phyloP scores from a whole-genome alignment of 1,140 invertebrate genomes.

The Bemisia tabaci region DNA sequence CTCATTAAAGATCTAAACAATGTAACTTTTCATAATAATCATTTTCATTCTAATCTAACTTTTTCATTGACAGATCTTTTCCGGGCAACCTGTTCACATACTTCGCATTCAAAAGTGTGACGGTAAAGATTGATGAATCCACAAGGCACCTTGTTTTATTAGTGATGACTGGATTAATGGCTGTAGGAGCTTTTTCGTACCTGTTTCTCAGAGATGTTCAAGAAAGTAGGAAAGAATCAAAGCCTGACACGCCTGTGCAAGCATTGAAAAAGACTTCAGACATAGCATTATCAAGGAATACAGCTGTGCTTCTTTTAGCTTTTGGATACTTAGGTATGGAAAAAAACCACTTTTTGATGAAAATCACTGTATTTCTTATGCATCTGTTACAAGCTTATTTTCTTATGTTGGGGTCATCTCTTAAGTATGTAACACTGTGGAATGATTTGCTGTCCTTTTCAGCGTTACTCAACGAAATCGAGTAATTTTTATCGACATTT shows the following conservation, averaged over 20 bases:
- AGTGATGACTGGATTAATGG: not conserved
- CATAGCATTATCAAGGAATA: slow-evolving; percentile 63
- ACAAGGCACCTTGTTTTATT: not conserved
- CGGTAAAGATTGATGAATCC: not conserved
- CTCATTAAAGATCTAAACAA: no score
- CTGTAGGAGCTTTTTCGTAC: not conserved
- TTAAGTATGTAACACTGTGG: no score
- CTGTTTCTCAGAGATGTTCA: not conserved
- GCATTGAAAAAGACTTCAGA: slow-evolving; percentile 57
- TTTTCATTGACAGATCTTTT: not conserved
- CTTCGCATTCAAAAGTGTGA: not conserved
- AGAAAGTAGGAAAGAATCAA: not conserved
- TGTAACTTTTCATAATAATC: no score
- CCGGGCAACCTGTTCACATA: not conserved
- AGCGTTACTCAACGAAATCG: no score
- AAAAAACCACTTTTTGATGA: no score
- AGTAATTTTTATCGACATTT: no score
- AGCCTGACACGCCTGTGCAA: slow-evolving; percentile 33
- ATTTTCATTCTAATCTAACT: no score
- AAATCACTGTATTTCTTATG: no score
- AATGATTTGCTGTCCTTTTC: no score
- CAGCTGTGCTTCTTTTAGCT: slow-evolving; percentile 70
- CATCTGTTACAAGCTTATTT: no score
- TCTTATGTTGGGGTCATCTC: no score
- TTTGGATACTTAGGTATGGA: slow-evolving; percentile 73